Evolutionary conservation across 2,113 vertebrate genomes (phyloP).

Genomic region (Rhea pennata): DNA sequence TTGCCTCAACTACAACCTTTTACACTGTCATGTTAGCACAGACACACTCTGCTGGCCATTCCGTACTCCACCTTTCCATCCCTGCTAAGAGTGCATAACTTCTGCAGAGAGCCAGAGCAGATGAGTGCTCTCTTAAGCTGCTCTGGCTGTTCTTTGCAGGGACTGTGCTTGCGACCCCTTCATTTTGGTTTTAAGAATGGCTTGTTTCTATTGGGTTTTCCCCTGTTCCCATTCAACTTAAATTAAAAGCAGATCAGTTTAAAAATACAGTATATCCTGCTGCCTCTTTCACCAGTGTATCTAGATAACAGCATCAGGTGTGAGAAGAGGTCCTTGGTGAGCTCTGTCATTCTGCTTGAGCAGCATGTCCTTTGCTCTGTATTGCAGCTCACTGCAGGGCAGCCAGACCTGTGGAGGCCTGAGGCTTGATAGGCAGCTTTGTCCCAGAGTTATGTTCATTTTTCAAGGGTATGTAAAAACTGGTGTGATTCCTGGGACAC

Average conservation of each 20-base stretch:
- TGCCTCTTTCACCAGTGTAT: background rate
- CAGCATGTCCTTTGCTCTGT: background rate
- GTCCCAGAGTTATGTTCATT: background rate
- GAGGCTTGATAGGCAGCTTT: background rate
- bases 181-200: background rate
- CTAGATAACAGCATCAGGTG: background rate
- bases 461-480: background rate
- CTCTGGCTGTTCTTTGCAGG: background rate
- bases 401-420: background rate
- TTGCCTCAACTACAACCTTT: fast-evolving
- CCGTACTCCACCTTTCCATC: background rate
- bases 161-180: background rate
- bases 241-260: background rate
- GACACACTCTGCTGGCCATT: background rate
- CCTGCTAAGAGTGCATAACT: background rate
- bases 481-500: background rate
- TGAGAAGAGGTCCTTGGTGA: fast-evolving
- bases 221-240: background rate
- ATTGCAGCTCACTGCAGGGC: background rate
- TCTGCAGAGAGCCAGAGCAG: background rate
- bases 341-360: background rate
- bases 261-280: background rate
- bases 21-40: fast-evolving
- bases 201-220: fast-evolving
- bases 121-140: fast-evolving